phyloP scores from a whole-genome alignment of 2,797 vertebrate genomes.

The Echeneis naucrates region DNA sequence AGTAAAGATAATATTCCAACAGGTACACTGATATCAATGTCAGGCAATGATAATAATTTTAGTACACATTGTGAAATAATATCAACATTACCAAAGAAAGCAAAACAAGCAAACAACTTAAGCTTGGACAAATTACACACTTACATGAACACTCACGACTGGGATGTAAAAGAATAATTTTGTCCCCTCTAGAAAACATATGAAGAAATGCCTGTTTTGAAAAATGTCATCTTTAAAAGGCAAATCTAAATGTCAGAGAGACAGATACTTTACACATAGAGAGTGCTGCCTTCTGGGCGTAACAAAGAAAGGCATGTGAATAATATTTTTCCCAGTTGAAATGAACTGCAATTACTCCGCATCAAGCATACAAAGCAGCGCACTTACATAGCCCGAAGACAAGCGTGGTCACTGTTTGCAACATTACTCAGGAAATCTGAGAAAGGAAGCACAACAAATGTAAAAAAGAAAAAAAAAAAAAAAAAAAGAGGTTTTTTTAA shows the following conservation, averaged over 20 bases:
- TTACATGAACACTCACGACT: slow-evolving; percentile 60
- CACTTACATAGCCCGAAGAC: slow-evolving; percentile 66
- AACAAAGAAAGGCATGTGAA: slow-evolving; percentile 70
- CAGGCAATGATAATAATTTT: slow-evolving; percentile 25
- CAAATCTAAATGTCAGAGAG: slow-evolving; percentile 84
- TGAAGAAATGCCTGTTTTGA: slow-evolving; percentile 78
- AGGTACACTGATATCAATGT: slow-evolving; percentile 1
- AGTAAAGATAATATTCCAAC: slow-evolving; percentile 12
- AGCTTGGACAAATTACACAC: slow-evolving; percentile 66
- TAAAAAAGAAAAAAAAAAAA: slow-evolving; percentile 8
- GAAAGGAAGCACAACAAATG: slow-evolving; percentile 20
- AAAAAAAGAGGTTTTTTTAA: slow-evolving; percentile 3
- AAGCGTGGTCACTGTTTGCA: slow-evolving; percentile 52
- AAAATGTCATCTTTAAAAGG: slow-evolving; percentile 82
- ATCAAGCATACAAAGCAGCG: slow-evolving; percentile 63
- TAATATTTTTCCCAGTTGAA: slow-evolving; percentile 75
- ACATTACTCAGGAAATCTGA: slow-evolving; percentile 63
- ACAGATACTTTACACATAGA: slow-evolving; percentile 78
- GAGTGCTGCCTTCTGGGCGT: slow-evolving; percentile 78
- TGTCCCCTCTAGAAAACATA: slow-evolving; percentile 74
- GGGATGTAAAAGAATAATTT: slow-evolving; percentile 70
- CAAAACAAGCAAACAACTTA: slow-evolving; percentile 56
- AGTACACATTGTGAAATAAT: slow-evolving; percentile 30
- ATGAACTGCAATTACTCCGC: slow-evolving; percentile 77
- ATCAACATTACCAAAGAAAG: slow-evolving; percentile 39